Base-by-base conservation (phyloP, 2,888 invertebrate genomes). In the Hypena proboscidalis region DNA sequence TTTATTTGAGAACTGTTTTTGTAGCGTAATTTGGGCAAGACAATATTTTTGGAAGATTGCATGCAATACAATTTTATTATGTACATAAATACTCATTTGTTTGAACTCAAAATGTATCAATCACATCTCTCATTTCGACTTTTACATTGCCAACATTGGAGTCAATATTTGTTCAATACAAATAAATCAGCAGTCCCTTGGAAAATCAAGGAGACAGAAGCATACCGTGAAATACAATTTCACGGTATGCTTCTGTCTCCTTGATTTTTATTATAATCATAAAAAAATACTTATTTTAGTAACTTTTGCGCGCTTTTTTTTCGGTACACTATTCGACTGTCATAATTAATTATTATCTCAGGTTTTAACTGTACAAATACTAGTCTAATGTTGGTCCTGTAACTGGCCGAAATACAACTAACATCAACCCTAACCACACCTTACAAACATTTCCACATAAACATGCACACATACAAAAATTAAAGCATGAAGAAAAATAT, bases 401-500 rank as follows among this genome's bases (percentile, higher is more conserved):
- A 27, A 13, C 17, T 19, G 11, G 5, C 35, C 33, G 43, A 34
- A 55, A 30, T 43, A 39, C 27, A 15, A 20, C 43, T 50, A 49
- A 46, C 56, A 58, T 46, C 57, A 57, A 44, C 39, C 42, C 43
- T 41, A 56, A 55, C 62, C 61, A 57, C 46, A 48, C 58, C 60
- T 56, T 69, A 56, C 52, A 48, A 44, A 63, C 55, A 67, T 44
- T 23, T 50, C 32, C 46, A 37, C 48, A 51, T 59, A 58, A 42
- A 53, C 58, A 56, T 53, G 40, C 67, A 74, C 71, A 59, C 69
- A 60, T 77, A 80, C 68, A 78, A 80, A 88, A 85, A 82, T 88
- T 88, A 89, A 89, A 90, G 89, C 90, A 84, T 82, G 82, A 86
- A 85, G 79, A 80, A 80, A 83, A 79, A 70, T 73, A 76, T 75